Evolutionary conservation across 2,888 invertebrate species (phyloP), one percentile per base, ranked within the genome.

Genomic region (Tetramorium bicarinatum): DNA sequence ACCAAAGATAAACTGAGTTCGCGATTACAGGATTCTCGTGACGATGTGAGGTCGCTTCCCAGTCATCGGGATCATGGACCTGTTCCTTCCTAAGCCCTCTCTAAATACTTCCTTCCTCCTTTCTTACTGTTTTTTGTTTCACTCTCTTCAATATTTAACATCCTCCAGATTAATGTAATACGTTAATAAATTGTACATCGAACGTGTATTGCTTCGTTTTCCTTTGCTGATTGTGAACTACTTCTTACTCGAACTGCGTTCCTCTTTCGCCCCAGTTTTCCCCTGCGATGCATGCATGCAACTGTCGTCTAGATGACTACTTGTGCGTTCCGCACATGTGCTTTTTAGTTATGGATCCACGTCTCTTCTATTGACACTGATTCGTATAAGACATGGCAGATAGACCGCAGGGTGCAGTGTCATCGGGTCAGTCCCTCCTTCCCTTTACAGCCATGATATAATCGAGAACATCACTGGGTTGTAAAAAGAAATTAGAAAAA

Each of bases 311-410:
- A 47, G 47, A 59, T 79, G 82, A 77, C 52, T 84, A 62, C 84
- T 81, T 81, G 82, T 79, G 87, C 87, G 82, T 88, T 89, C 83
- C 82, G 85, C 88, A 91, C 90, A 91, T 91, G 89, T 89, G 87
- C 72, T 86, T 88, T 90, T 93, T 88, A 93, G 92, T 84, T 89
- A 91, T 90, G 87, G 91, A 92, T 89, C 91, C 90, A 87, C 86
- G 80, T 85, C 88, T 88, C 87, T 80, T 83, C 71, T 90, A 87
- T 89, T 91, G 88, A 87, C 91, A 90, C 89, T 92, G 92, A 92
- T 93, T 92, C 88, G 80, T 84, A 88, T 87, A 90, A 87, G 91
- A 92, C 89, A 88, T 91, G 91, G 86, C 64, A 69, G 11, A 69
- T 6, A 52, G 54, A 56, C 0, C 77, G 41, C 59, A 61, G 67